These are phyloP conservation scores for Chaenodraco wilsoni DNA, from an alignment of 2,797 vertebrate genomes.

Conservation along the genomic window DNA sequence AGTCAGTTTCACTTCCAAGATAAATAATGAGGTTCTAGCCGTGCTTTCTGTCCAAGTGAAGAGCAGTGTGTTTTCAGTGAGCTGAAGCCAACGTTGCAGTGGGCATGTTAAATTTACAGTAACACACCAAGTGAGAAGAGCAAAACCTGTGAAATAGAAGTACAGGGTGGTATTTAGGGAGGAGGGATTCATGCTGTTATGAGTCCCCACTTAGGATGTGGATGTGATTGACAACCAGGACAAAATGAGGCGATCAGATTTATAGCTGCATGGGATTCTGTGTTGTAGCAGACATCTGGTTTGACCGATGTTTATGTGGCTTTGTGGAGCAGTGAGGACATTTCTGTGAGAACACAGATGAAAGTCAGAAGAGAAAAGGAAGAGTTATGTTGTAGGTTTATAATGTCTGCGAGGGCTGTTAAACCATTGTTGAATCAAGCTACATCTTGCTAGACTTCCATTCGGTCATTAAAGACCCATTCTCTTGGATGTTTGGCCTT, in stretches of 20 bases:
- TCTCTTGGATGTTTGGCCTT: constrained; percentile 3
- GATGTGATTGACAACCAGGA: constrained; percentile 76
- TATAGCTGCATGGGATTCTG: constrained; percentile 62
- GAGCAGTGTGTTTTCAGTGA: constrained; percentile 59
- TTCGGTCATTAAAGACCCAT: neutral
- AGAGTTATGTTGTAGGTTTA: constrained; percentile 40
- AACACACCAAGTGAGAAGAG: constrained; percentile 61
- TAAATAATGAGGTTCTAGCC: constrained; percentile 66
- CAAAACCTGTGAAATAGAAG: constrained; percentile 66
- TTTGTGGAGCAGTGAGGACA: constrained; percentile 62
- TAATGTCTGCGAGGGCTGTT: constrained; percentile 45
- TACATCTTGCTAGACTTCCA: constrained; percentile 19
- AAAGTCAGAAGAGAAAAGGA: constrained; percentile 50
- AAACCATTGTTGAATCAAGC: constrained; percentile 18
- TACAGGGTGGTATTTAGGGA: constrained; percentile 47
- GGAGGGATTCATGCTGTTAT: constrained; percentile 62
- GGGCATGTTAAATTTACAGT: constrained; percentile 74
- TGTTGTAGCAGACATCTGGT: constrained; percentile 69
- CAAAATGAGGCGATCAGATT: constrained; percentile 66
- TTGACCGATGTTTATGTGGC: constrained; percentile 70
- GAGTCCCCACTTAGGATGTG: constrained; percentile 66
- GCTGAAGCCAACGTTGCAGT: constrained; percentile 54
- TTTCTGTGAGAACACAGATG: constrained; percentile 54
- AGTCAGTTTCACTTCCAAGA: constrained; percentile 70
- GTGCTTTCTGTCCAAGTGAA: constrained; percentile 59